A percentile compares a stretch with the other conserved stretches of the same genome.
Conservation (phyloP, 2,888 invertebrate genomes). For the Melanostoma scalare region DNA sequence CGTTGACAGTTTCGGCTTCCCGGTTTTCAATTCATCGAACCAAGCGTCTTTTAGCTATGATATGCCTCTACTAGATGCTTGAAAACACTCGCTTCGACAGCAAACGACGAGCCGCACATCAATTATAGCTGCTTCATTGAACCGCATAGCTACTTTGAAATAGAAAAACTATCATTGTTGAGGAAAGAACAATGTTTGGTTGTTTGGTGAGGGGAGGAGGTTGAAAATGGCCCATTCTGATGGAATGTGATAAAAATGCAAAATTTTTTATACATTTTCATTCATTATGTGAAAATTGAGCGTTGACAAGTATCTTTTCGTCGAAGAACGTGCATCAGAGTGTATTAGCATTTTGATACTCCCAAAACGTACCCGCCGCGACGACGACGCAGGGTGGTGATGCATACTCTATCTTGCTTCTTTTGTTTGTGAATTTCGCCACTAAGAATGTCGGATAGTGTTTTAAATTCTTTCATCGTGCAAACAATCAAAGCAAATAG, state of each 20-base stretch:
- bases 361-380: not conserved
- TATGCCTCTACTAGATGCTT: not conserved
- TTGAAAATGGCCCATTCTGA: constrained; percentile 31
- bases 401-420: not conserved
- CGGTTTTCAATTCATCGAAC: constrained; percentile 50
- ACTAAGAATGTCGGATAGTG: not conserved
- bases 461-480: no score
- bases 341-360: constrained; percentile 14
- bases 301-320: constrained; percentile 34
- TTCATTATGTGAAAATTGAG: constrained; percentile 66
- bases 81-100: no score
- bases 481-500: no score
- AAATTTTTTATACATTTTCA: constrained; percentile 56
- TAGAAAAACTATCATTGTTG: constrained; percentile 7
- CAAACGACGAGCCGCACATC: constrained; percentile 22
- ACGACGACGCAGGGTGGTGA: not conserved
- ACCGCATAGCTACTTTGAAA: constrained; percentile 32
- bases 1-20: constrained; percentile 66
- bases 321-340: constrained; percentile 33
- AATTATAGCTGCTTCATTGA: constrained; percentile 53
- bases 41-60: not conserved
- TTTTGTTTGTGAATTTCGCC: not conserved
- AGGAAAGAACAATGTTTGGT: not conserved
- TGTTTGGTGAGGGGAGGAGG: not conserved
- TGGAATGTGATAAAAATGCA: constrained; percentile 62